Base-by-base conservation (phyloP, 2,113 vertebrate genomes). In the Elaphurus davidianus region DNA sequence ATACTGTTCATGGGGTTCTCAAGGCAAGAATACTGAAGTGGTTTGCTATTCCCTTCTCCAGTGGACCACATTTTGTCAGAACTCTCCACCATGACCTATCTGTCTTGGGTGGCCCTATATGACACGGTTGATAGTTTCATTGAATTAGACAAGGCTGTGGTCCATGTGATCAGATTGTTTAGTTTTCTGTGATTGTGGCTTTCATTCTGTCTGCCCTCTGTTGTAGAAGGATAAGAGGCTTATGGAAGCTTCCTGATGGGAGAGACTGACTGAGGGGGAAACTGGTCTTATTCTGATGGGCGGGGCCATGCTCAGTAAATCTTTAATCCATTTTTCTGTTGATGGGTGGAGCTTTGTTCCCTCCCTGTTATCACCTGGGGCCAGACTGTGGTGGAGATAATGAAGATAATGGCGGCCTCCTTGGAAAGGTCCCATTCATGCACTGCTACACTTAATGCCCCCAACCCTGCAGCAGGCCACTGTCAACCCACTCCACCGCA, bases 401-500 rank as follows among this genome's bases (percentile, higher is more conserved):
- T 71, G 67, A 71, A 23, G n/a, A 71, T 71, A 71, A 36, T 40
- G 67, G 67, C 9, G 1, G 6, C 67, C 19, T 71, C 67, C n/a
- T 23, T 40, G 19, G 10, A 71, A 71, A 71, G 19, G 19, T 71
- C 19, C 67, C n/a, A 40, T 40, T 19, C 67, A 40, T 0, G 5
- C n/a, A 11, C n/a, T 71, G n/a, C n/a, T 23, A 23, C n/a, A 21
- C 19, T 36, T 40, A 23, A 10, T 71, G 67, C n/a, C n/a, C 67
- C 10, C n/a, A 71, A 3, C 67, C 67, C 67, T 40, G 67, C 19
- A 71, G n/a, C 67, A 23, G 67, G n/a, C 67, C 19, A 40, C n/a
- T 40, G 19, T 10, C n/a, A 71, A 71, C n/a, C n/a, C 19, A 3
- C 67, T 71, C n/a, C n/a, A 23, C n/a, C 0, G 0, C 19, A 71